Evolutionary conservation across 2,113 vertebrate species (phyloP).

Genomic region (Trichechus manatus): DNA sequence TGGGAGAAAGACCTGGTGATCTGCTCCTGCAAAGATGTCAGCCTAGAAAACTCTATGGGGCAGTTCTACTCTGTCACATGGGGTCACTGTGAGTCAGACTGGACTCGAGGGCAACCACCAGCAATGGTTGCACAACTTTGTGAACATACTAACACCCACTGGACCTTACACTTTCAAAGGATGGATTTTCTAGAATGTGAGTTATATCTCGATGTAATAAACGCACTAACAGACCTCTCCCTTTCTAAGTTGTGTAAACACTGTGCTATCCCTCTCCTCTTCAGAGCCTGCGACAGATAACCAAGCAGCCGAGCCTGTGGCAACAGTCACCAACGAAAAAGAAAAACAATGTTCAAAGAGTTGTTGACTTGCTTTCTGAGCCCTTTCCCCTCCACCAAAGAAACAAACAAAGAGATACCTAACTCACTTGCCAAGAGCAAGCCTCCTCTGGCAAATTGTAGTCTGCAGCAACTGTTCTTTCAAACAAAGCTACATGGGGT

Average conservation of each 20-base stretch:
- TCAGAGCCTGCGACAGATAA: fast-evolving
- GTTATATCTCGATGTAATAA: not conserved
- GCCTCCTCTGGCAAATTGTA: not conserved
- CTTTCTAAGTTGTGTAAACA: not conserved
- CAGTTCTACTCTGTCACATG: too few relatives aligned
- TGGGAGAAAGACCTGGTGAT: not conserved
- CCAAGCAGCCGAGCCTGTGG: not conserved
- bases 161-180: not conserved
- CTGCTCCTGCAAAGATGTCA: too few relatives aligned
- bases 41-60: too few relatives aligned
- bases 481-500: not conserved
- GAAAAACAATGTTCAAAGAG: slow-evolving; percentile 14
- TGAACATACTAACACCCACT: not conserved
- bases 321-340: not conserved
- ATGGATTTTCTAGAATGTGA: fast-evolving
- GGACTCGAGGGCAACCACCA: too few relatives aligned
- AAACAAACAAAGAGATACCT: not conserved
- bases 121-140: not conserved
- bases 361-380: not conserved
- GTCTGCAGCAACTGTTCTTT: slow-evolving; percentile 22
- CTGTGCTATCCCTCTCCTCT: too few relatives aligned
- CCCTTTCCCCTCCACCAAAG: not conserved
- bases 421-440: not conserved
- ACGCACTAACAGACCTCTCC: not conserved
- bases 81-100: too few relatives aligned